These are phyloP conservation scores for Ceyx cyanopectus DNA, from an alignment of 2,113 vertebrate species.

Conservation along the genomic window DNA sequence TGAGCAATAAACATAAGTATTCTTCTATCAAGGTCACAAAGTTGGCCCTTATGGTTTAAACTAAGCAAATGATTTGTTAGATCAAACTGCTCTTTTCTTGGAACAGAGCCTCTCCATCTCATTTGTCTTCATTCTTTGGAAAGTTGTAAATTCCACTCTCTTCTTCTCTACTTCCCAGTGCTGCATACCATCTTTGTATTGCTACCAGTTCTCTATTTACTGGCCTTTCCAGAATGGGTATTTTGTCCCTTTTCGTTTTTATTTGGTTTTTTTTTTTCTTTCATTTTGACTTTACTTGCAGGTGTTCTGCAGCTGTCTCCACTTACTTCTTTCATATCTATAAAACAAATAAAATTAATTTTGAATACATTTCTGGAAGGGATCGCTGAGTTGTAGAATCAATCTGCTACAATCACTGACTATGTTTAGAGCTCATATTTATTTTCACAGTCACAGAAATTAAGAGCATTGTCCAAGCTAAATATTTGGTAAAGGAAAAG, in stretches of 20 bases:
- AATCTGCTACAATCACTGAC: not conserved
- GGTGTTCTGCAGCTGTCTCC: not conserved
- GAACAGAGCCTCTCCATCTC: rapidly evolving
- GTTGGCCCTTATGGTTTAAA: not conserved
- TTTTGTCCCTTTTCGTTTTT: not conserved
- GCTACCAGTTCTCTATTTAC: not conserved
- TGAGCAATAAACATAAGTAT: not conserved
- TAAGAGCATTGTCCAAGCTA: not conserved
- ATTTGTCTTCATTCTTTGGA: not conserved
- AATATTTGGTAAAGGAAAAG: not conserved
- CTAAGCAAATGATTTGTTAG: not conserved
- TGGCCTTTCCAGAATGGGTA: not conserved
- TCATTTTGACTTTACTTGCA: not conserved
- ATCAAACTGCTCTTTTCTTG: not conserved
- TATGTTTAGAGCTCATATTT: not conserved
- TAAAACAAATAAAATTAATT: not conserved
- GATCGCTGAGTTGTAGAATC: not conserved
- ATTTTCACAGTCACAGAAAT: not conserved
- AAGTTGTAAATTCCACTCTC: not conserved
- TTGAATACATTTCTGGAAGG: not conserved
- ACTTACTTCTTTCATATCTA: not conserved
- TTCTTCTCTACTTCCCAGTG: not conserved
- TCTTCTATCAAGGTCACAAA: not conserved
- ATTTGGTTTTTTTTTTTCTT: not conserved
- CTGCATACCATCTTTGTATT: not conserved